Evolutionary conservation across 2,888 invertebrate species (phyloP).

Genomic region (Lottia scabra): DNA sequence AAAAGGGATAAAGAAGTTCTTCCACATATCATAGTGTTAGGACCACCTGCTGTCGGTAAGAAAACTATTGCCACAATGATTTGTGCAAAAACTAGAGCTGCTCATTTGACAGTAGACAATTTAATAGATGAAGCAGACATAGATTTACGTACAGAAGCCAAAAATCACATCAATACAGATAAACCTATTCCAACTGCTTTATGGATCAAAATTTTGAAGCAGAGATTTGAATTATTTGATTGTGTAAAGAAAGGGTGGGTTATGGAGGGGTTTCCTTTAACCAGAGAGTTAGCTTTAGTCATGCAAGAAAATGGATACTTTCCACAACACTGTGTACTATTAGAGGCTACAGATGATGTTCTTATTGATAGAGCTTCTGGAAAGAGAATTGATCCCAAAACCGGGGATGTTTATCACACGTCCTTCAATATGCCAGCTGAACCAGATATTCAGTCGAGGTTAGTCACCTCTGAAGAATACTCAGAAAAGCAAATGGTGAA

Average conservation of each 20-base stretch:
- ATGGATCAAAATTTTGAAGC: constrained; percentile 57
- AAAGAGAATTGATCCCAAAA: constrained; percentile 62
- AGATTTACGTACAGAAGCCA: constrained; percentile 48
- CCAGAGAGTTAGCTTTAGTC: constrained; percentile 60
- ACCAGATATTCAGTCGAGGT: constrained; percentile 57
- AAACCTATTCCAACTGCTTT: constrained; percentile 56
- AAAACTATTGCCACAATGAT: constrained; percentile 61
- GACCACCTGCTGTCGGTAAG: constrained; percentile 66
- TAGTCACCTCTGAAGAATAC: constrained; percentile 58
- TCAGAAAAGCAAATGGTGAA: constrained; percentile 61
- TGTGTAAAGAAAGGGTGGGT: constrained; percentile 67
- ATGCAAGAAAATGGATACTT: constrained; percentile 59
- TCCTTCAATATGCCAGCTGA: constrained; percentile 67
- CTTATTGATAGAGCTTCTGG: constrained; percentile 65
- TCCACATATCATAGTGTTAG: constrained; percentile 63
- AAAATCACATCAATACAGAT: constrained; percentile 44
- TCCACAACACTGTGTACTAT: constrained; percentile 63
- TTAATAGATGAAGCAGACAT: constrained; percentile 56
- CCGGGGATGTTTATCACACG: constrained; percentile 67
- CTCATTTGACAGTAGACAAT: constrained; percentile 55
- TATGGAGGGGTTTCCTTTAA: constrained; percentile 63
- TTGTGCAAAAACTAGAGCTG: constrained; percentile 52
- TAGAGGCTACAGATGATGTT: constrained; percentile 65
- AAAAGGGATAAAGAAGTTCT: constrained; percentile 65
- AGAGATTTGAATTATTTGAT: constrained; percentile 58